Conservation (phyloP, 2,797 vertebrate genomes). For the Muscicapa striata region DNA sequence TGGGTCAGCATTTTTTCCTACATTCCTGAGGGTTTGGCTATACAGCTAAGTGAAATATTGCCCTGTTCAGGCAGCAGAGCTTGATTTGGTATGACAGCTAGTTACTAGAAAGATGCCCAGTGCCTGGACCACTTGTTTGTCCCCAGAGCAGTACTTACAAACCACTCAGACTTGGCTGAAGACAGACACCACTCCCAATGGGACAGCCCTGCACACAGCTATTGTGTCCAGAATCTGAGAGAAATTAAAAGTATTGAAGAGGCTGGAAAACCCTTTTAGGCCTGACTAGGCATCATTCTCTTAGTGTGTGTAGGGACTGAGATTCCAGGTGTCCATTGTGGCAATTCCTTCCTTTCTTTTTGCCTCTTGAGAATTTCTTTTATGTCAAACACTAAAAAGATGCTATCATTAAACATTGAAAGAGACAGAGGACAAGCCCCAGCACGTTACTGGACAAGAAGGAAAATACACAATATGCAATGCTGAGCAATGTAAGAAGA, state of each 20-base stretch:
- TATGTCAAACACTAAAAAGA: background rate
- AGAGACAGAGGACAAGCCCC: background rate
- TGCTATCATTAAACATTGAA: background rate
- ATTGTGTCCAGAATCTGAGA: background rate
- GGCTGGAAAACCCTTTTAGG: background rate
- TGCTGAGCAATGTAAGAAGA: background rate
- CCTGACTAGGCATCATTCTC: background rate
- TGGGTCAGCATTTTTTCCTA: background rate
- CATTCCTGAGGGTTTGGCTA: background rate
- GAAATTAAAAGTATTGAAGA: background rate
- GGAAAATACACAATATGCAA: background rate
- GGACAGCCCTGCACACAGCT: background rate
- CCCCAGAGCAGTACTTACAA: background rate
- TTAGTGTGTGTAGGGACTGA: background rate
- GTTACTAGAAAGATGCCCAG: background rate
- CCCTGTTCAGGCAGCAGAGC: background rate
- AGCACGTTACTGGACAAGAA: background rate
- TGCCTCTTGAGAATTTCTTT: background rate
- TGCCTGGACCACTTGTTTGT: background rate
- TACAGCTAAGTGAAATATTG: background rate
- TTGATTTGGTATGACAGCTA: background rate
- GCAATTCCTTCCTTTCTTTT: background rate
- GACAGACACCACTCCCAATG: background rate
- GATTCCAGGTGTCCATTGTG: background rate
- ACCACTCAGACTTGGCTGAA: rapidly evolving